These are phyloP conservation scores for Phortica magna DNA, from an alignment of 2,888 invertebrate genomes.

Conservation along the genomic window DNA sequence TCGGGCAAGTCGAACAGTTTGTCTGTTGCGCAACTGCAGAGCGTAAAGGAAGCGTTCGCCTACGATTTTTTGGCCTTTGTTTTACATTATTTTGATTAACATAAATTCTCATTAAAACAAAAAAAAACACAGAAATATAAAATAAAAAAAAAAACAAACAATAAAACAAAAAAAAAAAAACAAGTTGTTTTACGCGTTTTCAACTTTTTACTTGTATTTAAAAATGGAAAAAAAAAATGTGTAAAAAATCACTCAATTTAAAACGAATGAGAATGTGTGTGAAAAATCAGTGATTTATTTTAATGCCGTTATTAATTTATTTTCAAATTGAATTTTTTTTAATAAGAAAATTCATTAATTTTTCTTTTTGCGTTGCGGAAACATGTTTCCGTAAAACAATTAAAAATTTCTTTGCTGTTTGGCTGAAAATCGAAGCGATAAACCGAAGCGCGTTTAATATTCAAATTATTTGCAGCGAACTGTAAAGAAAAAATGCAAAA, in stretches of 20 bases:
- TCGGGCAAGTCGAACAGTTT: no score
- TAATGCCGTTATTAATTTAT: not conserved
- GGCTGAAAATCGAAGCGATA: conserved; percentile 1
- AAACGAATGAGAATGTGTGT: not conserved
- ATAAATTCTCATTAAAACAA: conserved; percentile 30
- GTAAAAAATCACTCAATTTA: not conserved
- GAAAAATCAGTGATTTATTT: no score
- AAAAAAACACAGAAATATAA: conserved; percentile 19
- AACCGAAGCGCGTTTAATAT: conserved; percentile 23
- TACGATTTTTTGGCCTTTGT: conserved; percentile 49
- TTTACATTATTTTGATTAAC: no score
- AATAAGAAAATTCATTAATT: not conserved
- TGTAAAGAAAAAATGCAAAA: not conserved
- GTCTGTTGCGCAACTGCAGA: not conserved
- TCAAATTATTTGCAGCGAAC: conserved; percentile 23
- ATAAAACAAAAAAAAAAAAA: conserved; percentile 48
- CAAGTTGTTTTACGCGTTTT: conserved; percentile 34
- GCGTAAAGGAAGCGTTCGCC: conserved; percentile 45
- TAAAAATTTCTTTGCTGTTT: conserved; percentile 21
- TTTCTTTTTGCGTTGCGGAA: conserved; percentile 1
- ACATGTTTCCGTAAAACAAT: conserved; percentile 2
- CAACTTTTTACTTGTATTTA: not conserved
- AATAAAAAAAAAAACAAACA: conserved; percentile 37
- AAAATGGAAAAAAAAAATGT: not conserved
- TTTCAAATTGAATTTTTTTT: not conserved